Conservation (phyloP, 2,888 invertebrate genomes). For the Xylophagus ater region DNA sequence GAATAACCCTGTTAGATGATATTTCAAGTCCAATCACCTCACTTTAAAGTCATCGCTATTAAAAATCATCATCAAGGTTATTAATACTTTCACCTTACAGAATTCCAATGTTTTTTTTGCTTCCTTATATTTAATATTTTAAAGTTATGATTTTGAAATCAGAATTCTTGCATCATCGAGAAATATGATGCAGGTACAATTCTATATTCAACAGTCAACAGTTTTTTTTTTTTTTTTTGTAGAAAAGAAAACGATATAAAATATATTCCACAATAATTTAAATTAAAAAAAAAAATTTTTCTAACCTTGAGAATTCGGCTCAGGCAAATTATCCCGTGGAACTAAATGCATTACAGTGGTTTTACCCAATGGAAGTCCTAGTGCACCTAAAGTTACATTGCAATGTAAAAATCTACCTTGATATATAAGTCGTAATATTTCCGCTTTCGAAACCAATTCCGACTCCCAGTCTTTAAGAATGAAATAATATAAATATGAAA, state of each 20-base stretch:
- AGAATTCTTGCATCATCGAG: too few relatives aligned
- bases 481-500: constrained; percentile 8
- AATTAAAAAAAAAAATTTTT: constrained; percentile 3
- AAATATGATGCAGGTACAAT: too few relatives aligned
- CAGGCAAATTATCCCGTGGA: constrained; percentile 96
- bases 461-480: constrained; percentile 84
- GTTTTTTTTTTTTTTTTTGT: not conserved
- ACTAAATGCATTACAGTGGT: constrained; percentile 99
- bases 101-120: too few relatives aligned
- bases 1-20: too few relatives aligned
- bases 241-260: not conserved
- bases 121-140: too few relatives aligned
- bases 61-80: too few relatives aligned
- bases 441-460: constrained; percentile 90
- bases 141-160: too few relatives aligned
- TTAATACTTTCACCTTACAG: too few relatives aligned
- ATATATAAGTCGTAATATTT: constrained; percentile 97
- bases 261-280: not conserved
- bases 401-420: constrained; percentile 99
- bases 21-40: too few relatives aligned
- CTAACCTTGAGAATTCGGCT: constrained; percentile 93
- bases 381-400: constrained; percentile 95
- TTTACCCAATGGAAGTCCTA: constrained; percentile 92
- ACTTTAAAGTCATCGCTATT: too few relatives aligned
- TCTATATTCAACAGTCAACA: too few relatives aligned